Evolutionary conservation across 2,888 invertebrate genomes (phyloP), one percentile per base, ranked within the genome.

Genomic region (Pristionchus maxplancki): DNA sequence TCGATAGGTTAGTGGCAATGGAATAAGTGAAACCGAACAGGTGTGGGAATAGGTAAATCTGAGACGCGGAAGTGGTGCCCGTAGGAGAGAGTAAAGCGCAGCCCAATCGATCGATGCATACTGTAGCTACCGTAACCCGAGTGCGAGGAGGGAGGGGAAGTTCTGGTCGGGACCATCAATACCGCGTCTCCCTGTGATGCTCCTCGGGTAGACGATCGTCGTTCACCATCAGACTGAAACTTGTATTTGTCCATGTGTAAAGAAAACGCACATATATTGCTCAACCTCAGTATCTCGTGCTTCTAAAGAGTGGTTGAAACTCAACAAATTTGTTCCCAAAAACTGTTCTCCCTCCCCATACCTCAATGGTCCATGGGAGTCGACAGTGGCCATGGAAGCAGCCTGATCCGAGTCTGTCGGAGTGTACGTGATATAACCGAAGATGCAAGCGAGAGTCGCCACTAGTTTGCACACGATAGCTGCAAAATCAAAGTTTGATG

Each of bases 401-500:
- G 58, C 50, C 20, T 64, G n/a, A 31, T 88, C 88, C 24, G 50
- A 24, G 15, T 88, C 88, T 15, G 83, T 88, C 0, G 84, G 88
- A n/a, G 91, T 89, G 87, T 94, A 94, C 0, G 94, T 94, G 91
- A 94, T 91, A 88, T 94, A 94, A 31, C 94, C 94, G 88, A 94
- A 89, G 64, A 94, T 93, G 0, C 93, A 93, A 24, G 93, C 93
- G 84, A 94, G 89, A 78, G 94, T 94, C 13, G 93, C 92, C n/a
- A 94, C 92, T 58, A 94, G 90, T 87, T 94, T 94, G 88, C 94
- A 94, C 6, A 94, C 93, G 62, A 94, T 93, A 0, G 94, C 94
- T 94, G 89, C 87, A 93, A 88, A 34, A 15, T 31, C 13, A n/a
- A 8, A 71, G 11, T 71, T 24, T 24, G 58, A n/a, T 20, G n/a